These are phyloP conservation scores for Bellardia bayeri DNA, from an alignment of 2,888 invertebrate genomes.

Conservation along the genomic window DNA sequence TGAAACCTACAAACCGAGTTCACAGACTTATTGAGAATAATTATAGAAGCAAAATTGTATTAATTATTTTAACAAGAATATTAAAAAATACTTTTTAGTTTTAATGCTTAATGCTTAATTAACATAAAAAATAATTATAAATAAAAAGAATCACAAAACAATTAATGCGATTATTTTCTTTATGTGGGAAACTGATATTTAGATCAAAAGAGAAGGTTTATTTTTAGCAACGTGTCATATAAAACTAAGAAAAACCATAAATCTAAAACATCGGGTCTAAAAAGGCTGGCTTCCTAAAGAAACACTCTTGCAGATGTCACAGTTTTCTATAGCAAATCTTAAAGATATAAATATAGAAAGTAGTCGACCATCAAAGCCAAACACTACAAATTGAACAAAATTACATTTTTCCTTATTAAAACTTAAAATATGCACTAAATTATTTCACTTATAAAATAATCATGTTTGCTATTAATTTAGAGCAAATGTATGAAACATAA, in stretches of 20 bases:
- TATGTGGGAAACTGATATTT: conserved; percentile 5
- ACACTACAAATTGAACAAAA: too few species aligned
- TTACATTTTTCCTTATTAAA: too few species aligned
- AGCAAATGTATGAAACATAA: background rate
- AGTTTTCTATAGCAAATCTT: too few species aligned
- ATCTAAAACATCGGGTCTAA: too few species aligned
- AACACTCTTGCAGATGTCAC: too few species aligned
- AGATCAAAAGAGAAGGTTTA: conserved; percentile 5
- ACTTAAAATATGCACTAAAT: too few species aligned
- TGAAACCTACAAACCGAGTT: conserved; percentile 73
- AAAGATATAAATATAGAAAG: too few species aligned
- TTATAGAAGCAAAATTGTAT: conserved; percentile 62
- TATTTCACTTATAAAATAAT: background rate
- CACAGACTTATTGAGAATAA: conserved; percentile 68
- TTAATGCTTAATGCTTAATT: conserved; percentile 43
- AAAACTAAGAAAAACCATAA: too few species aligned
- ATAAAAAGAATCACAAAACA: background rate
- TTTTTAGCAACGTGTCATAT: background rate
- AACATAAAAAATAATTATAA: conserved; percentile 45
- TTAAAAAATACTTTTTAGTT: conserved; percentile 41
- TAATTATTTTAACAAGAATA: conserved; percentile 52
- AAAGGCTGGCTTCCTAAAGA: too few species aligned
- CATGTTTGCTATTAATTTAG: conserved; percentile 2
- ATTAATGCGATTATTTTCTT: background rate
- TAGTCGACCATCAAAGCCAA: too few species aligned